phyloP scores from a whole-genome alignment of 2,113 vertebrate species.

The Lampris incognitus region DNA sequence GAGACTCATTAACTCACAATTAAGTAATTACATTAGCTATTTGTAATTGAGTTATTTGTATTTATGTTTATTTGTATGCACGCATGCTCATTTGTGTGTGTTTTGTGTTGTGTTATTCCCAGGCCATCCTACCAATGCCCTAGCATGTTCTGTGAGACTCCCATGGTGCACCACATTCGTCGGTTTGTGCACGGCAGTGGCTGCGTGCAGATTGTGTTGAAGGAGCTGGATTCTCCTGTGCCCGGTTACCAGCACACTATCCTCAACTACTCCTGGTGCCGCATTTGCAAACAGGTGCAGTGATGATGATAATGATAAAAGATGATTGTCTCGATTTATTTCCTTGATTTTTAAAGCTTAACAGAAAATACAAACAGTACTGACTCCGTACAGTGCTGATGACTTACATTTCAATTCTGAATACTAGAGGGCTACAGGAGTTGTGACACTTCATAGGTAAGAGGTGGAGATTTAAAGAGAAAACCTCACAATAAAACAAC shows the following conservation, averaged over 20 bases:
- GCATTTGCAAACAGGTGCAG: slow-evolving; percentile 95
- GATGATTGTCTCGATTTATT: too few species aligned
- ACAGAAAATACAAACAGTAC: too few species aligned
- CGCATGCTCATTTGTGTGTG: not conserved
- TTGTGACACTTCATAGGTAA: too few species aligned
- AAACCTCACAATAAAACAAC: too few species aligned
- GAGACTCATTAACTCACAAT: too few species aligned
- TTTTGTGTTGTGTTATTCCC: slow-evolving; percentile 21
- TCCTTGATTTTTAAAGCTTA: too few species aligned
- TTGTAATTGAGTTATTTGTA: not conserved
- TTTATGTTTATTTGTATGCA: not conserved
- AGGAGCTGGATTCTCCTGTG: slow-evolving; percentile 96
- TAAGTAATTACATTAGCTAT: not conserved
- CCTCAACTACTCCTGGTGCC: slow-evolving; percentile 98
- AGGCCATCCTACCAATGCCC: slow-evolving; percentile 98
- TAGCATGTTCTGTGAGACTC: slow-evolving; percentile 96
- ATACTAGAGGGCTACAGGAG: too few species aligned
- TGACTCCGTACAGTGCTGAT: too few species aligned
- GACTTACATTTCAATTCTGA: too few species aligned
- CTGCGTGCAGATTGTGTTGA: slow-evolving; percentile 97
- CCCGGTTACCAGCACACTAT: slow-evolving; percentile 99
- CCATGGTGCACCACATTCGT: slow-evolving; percentile 97
- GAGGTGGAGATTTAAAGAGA: too few species aligned
- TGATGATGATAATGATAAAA: not conserved
- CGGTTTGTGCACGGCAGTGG: slow-evolving; percentile 97